A percentile compares a stretch with the other conserved stretches of the same genome.
phyloP scores from a whole-genome alignment of 1,140 invertebrate genomes.

The Dreissena polymorpha region DNA sequence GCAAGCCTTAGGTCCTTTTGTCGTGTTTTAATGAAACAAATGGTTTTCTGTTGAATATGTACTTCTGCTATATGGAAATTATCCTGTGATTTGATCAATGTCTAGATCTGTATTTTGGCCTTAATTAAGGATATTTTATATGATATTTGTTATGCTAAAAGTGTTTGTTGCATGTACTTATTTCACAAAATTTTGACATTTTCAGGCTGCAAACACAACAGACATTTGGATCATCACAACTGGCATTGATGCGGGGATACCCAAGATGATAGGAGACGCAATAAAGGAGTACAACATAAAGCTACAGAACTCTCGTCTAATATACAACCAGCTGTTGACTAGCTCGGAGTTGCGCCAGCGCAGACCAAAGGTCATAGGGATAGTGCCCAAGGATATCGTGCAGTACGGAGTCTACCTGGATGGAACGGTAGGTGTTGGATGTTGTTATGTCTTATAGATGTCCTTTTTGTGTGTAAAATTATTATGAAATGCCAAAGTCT shows the following conservation, averaged over 20 bases:
- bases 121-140: not conserved
- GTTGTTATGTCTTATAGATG: no score
- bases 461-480: no score
- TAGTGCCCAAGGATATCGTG: conserved; percentile 60
- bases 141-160: not conserved
- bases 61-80: no score
- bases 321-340: conserved; percentile 31
- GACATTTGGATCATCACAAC: conserved; percentile 80
- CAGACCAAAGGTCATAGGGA: conserved; percentile 67
- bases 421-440: conserved; percentile 59
- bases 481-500: no score
- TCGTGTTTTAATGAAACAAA: no score
- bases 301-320: conserved; percentile 51
- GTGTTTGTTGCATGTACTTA: not conserved
- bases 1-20: no score
- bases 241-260: conserved; percentile 76
- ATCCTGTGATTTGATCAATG: no score
- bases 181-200: not conserved
- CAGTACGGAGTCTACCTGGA: conserved; percentile 63
- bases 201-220: conserved; percentile 77
- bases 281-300: conserved; percentile 70
- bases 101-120: not conserved
- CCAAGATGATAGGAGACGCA: conserved; percentile 78
- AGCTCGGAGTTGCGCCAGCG: conserved; percentile 53
- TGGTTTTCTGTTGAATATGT: no score